A percentile compares a stretch with the other conserved stretches of the same genome.
Conservation (phyloP, 2,113 vertebrate genomes). For the Macroglossus sobrinus region DNA sequence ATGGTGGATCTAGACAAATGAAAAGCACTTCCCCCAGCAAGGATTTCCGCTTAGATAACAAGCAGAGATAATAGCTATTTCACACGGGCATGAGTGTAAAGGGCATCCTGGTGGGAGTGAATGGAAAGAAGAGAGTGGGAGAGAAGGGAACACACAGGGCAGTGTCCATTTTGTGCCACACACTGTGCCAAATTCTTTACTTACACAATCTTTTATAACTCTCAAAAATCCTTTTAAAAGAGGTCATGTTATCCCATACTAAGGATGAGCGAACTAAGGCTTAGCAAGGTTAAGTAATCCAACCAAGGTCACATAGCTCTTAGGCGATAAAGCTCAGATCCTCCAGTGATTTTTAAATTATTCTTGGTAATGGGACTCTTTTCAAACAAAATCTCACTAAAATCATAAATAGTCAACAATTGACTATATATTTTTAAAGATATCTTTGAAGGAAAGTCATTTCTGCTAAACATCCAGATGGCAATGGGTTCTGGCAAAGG, state of each 20-base stretch:
- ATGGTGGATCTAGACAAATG: neutral
- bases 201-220: neutral
- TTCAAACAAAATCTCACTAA: neutral
- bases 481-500: neutral
- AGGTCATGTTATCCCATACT: neutral
- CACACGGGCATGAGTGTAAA: fast-evolving
- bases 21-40: neutral
- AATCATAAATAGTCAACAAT: neutral
- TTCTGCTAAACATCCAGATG: neutral
- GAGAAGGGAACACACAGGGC: neutral
- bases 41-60: neutral
- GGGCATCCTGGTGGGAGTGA: neutral
- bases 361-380: neutral
- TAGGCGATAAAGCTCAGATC: neutral
- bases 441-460: neutral
- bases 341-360: neutral
- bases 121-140: neutral
- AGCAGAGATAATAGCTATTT: neutral
- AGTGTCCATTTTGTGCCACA: no score
- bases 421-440: neutral
- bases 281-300: neutral
- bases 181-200: neutral
- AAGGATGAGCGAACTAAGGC: neutral
- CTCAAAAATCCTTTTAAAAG: neutral
- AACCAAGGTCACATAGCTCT: neutral